phyloP scores from a whole-genome alignment of 2,888 invertebrate species.

The Apamea anceps region DNA sequence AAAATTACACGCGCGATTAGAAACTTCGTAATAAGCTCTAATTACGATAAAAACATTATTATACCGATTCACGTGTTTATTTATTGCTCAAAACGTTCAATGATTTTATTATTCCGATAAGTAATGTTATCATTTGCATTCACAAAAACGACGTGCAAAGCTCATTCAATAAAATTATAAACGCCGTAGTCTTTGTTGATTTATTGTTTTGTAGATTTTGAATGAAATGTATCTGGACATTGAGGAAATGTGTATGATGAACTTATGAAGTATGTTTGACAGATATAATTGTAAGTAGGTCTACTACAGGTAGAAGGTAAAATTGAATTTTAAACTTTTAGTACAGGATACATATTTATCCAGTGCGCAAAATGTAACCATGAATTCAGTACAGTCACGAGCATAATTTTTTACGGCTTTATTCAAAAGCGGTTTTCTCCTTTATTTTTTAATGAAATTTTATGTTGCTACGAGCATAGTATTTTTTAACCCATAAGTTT shows the following conservation, averaged over 20 bases:
- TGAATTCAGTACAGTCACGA: too few relatives aligned
- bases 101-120: conserved; percentile 4
- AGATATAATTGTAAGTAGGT: not conserved
- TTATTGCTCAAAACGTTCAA: not conserved
- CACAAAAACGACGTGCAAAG: conserved; percentile 2
- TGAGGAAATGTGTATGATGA: not conserved
- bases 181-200: not conserved
- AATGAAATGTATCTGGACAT: not conserved
- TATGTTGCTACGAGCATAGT: too few relatives aligned
- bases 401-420: too few relatives aligned
- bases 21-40: not conserved
- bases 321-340: not conserved
- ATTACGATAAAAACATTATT: not conserved
- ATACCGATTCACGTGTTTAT: not conserved
- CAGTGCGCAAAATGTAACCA: too few relatives aligned
- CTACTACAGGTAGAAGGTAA: not conserved
- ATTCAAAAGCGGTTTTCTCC: too few relatives aligned
- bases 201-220: not conserved
- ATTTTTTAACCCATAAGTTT: too few relatives aligned
- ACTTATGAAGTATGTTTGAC: not conserved
- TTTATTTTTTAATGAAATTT: too few relatives aligned
- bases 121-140: conserved; percentile 9
- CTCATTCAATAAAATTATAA: conserved; percentile 1
- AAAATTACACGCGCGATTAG: too few relatives aligned
- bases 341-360: too few relatives aligned